phyloP scores from a whole-genome alignment of 2,113 vertebrate genomes.

The Synodontis membranacea region DNA sequence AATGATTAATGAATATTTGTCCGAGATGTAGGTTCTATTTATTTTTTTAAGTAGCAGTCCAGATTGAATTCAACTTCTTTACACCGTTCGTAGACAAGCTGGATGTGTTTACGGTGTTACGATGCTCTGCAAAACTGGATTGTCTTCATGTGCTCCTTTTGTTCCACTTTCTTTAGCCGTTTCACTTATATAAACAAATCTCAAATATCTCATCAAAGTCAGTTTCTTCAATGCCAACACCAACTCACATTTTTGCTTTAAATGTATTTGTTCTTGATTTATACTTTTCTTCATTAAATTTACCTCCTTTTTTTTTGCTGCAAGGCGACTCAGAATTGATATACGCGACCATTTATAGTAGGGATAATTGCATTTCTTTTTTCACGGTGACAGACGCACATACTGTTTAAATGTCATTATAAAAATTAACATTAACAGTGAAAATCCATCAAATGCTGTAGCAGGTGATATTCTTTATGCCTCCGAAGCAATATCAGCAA shows the following conservation, averaged over 20 bases:
- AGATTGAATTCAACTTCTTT: neutral
- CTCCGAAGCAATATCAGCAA: neutral
- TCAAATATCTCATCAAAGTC: neutral
- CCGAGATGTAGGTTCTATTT: constrained; percentile 13
- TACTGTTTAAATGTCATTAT: constrained; percentile 44
- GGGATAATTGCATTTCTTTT: constrained; percentile 33
- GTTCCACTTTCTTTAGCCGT: neutral
- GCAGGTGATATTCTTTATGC: constrained; percentile 14
- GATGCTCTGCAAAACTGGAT: neutral
- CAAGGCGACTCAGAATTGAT: constrained; percentile 1
- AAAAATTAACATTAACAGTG: constrained; percentile 25
- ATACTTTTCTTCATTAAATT: constrained; percentile 28
- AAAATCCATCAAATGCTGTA: constrained; percentile 22
- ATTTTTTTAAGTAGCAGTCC: neutral
- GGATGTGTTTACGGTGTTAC: neutral
- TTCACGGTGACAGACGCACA: constrained; percentile 24
- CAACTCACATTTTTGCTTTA: neutral
- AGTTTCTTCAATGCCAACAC: neutral
- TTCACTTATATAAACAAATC: neutral
- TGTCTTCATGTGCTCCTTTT: neutral
- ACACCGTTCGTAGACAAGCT: neutral
- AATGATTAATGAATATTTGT: constrained; percentile 32
- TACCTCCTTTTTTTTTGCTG: constrained; percentile 13
- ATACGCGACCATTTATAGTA: constrained; percentile 20
- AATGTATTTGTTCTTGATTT: constrained; percentile 8